Conservation (phyloP, 2,113 vertebrate species). For the Mesembrinibis cayennensis region DNA sequence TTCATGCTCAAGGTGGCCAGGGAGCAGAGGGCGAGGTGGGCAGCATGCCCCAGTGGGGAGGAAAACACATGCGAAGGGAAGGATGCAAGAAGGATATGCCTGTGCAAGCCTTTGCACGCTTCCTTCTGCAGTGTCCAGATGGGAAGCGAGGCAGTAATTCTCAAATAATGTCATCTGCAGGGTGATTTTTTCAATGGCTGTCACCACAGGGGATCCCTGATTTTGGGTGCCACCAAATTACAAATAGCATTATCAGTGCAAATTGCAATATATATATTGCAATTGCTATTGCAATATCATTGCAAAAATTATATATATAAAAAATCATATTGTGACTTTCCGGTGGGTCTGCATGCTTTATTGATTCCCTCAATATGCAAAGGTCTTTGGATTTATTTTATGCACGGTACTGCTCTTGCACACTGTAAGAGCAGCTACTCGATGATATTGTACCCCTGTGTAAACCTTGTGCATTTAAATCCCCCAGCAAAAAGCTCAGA, state of each 20-base stretch:
- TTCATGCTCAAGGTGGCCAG: background rate
- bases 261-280: too few species aligned
- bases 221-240: background rate
- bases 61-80: background rate
- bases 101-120: background rate
- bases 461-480: fast-evolving
- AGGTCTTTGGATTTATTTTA: background rate
- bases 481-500: fast-evolving
- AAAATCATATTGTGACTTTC: background rate
- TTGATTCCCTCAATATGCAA: fast-evolving
- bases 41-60: background rate
- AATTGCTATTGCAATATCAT: background rate
- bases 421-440: background rate
- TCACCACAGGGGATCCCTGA: background rate
- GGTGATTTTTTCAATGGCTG: background rate
- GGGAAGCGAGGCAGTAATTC: background rate
- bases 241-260: background rate
- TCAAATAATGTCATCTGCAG: background rate
- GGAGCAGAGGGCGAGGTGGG: background rate
- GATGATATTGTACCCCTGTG: fast-evolving
- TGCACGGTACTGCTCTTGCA: fast-evolving
- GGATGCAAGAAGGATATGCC: background rate
- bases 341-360: background rate
- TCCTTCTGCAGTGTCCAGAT: fast-evolving
- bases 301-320: background rate